Evolutionary conservation across 2,888 invertebrate genomes (phyloP), one percentile per base, ranked within the genome.

Genomic region (Macrophya alboannulata): DNA sequence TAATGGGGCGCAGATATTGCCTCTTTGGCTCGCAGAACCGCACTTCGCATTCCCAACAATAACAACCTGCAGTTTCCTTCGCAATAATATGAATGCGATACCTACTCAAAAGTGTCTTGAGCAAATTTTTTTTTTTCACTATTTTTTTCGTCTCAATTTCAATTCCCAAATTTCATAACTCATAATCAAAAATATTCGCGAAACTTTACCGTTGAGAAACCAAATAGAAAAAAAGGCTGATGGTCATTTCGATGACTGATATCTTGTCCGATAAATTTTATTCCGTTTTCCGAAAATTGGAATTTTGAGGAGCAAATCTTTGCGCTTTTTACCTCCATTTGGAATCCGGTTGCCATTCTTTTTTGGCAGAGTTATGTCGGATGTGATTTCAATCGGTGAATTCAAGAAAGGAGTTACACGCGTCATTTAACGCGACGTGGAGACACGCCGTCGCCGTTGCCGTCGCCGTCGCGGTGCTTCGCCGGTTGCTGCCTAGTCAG

Each of bases 1-100:
- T 81, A 81, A 81, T 81, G 81, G 62, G 81, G 59, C 81, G 81
- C 12, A 65, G 59, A 81, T 81, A 81, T 81, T 81, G 81, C 31
- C 59, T 81, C 62, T 81, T 43, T 55, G 77, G n/a, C 37, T 77
- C 48, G 31, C 31, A 55, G 55, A 77, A 77, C 48, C 76, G 51
- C 43, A 43, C 72, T 76, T 21, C 76, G 76, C 51, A 76, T 77
- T 31, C 77, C 37, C n/a, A 55, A 77, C 55, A 77, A 77, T 21
- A 77, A 77, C 55, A 55, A 77, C 51, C 55, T 31, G 31, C 4
- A 77, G 25, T 45, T 45, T 43, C 45, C 74, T 21, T 10, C 45
- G 68, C 31, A 68, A 25, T 68, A 15, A 68, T 15, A 37, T 37
- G 68, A 68, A 68, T 37, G 25, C 12, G 68, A 68, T 68, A 37